A percentile compares a stretch with the other conserved stretches of the same genome.
phyloP scores from a whole-genome alignment of 2,888 invertebrate genomes.

The Xanthorhoe spadicearia region DNA sequence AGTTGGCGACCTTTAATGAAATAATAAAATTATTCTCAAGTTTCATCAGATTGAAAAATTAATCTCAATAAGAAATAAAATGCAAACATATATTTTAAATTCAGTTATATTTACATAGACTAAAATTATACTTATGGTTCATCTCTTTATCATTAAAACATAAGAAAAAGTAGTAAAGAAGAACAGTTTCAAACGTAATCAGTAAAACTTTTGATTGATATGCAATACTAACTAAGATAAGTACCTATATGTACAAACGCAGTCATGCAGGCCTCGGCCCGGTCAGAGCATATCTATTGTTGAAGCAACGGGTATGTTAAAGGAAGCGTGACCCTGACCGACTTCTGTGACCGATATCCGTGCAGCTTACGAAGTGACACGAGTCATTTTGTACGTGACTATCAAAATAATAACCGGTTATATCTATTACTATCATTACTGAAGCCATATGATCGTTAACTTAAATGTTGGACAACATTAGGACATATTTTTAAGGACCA shows the following conservation, averaged over 20 bases:
- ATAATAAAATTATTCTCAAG: slow-evolving; percentile 28
- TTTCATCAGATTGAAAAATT: not conserved
- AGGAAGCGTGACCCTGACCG: slow-evolving; percentile 69
- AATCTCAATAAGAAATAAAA: not conserved
- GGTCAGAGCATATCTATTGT: slow-evolving; percentile 46
- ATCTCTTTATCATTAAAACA: too few species aligned
- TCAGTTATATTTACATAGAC: too few species aligned
- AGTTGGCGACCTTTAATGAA: slow-evolving; percentile 37
- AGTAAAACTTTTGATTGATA: too few species aligned
- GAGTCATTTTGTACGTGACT: slow-evolving; percentile 4
- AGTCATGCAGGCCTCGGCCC: slow-evolving; percentile 43
- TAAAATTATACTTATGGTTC: too few species aligned
- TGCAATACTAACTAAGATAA: too few species aligned
- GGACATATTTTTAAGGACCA: not conserved
- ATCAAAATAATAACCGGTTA: not conserved
- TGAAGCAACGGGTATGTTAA: slow-evolving; percentile 40
- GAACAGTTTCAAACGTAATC: too few species aligned
- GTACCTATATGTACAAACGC: too few species aligned
- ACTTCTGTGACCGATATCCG: slow-evolving; percentile 70
- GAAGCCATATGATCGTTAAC: not conserved
- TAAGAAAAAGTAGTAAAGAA: too few species aligned
- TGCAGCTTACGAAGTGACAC: slow-evolving; percentile 43
- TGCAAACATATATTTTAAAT: too few species aligned
- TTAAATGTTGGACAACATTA: not conserved
- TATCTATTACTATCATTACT: not conserved